Evolutionary conservation across 2,888 invertebrate species (phyloP).

Genomic region (Drosophila rellima): DNA sequence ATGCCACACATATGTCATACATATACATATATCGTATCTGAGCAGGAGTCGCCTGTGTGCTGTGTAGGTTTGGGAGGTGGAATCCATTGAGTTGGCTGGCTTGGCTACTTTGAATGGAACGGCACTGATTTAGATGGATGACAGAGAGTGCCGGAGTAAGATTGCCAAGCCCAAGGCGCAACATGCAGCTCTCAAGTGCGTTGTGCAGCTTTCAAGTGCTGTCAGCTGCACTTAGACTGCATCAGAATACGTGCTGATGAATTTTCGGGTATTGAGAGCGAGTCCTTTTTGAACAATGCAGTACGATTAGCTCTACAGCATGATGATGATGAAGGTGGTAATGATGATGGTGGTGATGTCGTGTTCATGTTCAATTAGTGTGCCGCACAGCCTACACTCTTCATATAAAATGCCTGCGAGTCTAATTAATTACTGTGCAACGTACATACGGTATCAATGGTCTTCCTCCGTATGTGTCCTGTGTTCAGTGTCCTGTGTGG

Average conservation of each 20-base stretch:
- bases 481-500: neutral
- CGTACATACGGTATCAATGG: conserved; percentile 9
- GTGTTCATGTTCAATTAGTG: conserved; percentile 81
- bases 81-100: conserved; percentile 7
- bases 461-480: neutral
- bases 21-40: conserved; percentile 1
- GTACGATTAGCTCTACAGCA: conserved; percentile 35
- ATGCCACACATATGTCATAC: conserved; percentile 30
- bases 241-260: conserved; percentile 64
- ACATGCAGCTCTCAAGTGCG: conserved; percentile 48
- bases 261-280: conserved; percentile 45
- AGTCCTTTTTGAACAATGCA: conserved; percentile 18
- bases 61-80: neutral
- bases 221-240: conserved; percentile 71
- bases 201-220: conserved; percentile 70
- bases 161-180: conserved; percentile 55
- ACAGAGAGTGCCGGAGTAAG: conserved; percentile 30
- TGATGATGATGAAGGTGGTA: conserved; percentile 30
- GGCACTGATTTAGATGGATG: conserved; percentile 68
- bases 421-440: conserved; percentile 75
- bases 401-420: conserved; percentile 78
- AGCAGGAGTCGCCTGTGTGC: neutral
- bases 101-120: conserved; percentile 40
- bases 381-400: conserved; percentile 41
- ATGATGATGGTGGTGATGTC: conserved; percentile 27